Conservation (phyloP, 2,113 vertebrate species). For the Microcebus griseorufus region DNA sequence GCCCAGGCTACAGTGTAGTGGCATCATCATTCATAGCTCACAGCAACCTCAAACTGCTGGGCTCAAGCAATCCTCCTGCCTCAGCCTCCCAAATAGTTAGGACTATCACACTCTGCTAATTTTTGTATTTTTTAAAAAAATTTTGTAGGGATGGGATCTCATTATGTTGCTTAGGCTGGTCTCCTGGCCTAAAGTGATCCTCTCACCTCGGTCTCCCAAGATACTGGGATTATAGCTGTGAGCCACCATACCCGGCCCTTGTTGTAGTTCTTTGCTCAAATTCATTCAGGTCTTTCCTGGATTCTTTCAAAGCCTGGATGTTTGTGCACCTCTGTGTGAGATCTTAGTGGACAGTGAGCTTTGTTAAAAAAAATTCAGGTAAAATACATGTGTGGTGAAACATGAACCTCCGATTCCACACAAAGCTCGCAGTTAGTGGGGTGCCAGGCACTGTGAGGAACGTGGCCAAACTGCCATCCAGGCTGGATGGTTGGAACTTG, state of each 20-base stretch:
- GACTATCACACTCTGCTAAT: too few relatives aligned
- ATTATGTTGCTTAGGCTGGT: too few relatives aligned
- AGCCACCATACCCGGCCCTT: neutral
- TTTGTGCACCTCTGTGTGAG: neutral
- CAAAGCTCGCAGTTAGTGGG: neutral
- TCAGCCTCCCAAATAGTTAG: too few relatives aligned
- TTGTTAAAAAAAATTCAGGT: neutral
- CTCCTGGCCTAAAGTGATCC: too few relatives aligned
- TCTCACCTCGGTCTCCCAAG: too few relatives aligned
- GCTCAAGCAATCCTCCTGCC: too few relatives aligned
- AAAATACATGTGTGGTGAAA: neutral
- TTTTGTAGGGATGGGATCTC: too few relatives aligned
- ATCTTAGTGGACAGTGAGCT: neutral
- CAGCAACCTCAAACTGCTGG: too few relatives aligned
- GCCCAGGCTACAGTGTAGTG: too few relatives aligned
- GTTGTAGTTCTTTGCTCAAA: neutral
- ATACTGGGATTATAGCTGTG: too few relatives aligned
- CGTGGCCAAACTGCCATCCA: fast-evolving
- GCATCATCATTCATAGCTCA: too few relatives aligned
- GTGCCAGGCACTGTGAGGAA: neutral
- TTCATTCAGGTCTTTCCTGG: neutral
- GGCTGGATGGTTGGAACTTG: neutral
- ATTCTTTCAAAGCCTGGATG: neutral
- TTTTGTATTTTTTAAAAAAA: too few relatives aligned
- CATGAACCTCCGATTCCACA: neutral